Evolutionary conservation across 2,797 vertebrate genomes (phyloP), one percentile per base, ranked within the genome.

Genomic region (Meriones psammophilus): DNA sequence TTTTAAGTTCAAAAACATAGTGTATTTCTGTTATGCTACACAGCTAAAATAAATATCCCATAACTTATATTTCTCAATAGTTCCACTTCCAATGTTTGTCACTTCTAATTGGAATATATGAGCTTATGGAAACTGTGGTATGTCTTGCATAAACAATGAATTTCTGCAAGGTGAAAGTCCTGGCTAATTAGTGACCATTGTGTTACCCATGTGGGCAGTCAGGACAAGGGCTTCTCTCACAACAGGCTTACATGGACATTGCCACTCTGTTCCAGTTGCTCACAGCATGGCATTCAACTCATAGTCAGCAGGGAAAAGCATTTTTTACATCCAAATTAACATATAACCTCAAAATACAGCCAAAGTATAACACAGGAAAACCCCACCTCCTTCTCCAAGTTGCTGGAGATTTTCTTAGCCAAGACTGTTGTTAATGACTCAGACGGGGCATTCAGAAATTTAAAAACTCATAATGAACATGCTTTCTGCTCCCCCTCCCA

Each of bases 391-490:
- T 46, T 14, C 54, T 69, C 20, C 24, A 1, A 84, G 54, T 86
- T 85, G 42, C 89, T 54, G 74, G 73, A 89, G 50, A 95, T 30
- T 33, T 94, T 90, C 92, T 94, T 79, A 92, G 89, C 78, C 92
- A 93, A 95, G 79, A 24, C 1, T 3, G 83, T 39, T 3, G 83
- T 39, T 92, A 92, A 90, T 89, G 92, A 89, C 89, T 94, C 74
- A 97, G 94, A 97, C 62, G 58, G 91, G 93, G 89, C 95, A 88
- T 89, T 86, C 2, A 22, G 88, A 93, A 95, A 92, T 68, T 22
- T 81, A 54, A 96, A 93, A 68, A 94, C 91, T 90, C 94, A 88
- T 96, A 95, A 96, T 86, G 85, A 97, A 93, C 33, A 3, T 28
- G 46, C 80, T 95, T 89, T 92, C 94, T 50, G 73, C 81, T 91